Evolutionary conservation across 30 jellyfish, hydroid and myxozoan genomes (phyloP).

Genomic region (Hydra vulgaris): DNA sequence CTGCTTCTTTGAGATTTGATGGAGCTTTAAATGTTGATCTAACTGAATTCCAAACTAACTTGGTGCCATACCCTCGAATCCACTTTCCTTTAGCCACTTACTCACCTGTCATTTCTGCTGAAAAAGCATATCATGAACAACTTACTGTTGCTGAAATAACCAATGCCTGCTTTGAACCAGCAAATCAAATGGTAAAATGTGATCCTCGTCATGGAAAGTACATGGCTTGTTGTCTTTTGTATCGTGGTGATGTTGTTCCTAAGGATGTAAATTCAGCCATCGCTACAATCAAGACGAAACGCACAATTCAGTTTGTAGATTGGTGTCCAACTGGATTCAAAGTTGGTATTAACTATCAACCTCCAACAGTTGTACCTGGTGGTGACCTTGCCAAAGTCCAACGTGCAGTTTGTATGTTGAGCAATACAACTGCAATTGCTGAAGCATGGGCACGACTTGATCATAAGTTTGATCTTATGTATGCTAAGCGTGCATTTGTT

Average conservation of each 20-base stretch:
- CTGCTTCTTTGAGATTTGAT: slow-evolving; percentile 47
- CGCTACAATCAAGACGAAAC: slow-evolving; percentile 87
- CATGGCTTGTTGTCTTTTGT: slow-evolving; percentile 95
- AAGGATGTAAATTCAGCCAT: slow-evolving; percentile 92
- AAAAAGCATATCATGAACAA: slow-evolving; percentile 42
- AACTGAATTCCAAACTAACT: slow-evolving; percentile 47
- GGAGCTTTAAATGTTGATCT: slow-evolving; percentile 48
- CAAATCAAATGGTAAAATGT: slow-evolving; percentile 90
- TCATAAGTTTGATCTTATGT: slow-evolving; percentile 79
- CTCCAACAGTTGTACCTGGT: slow-evolving; percentile 97
- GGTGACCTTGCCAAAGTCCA: slow-evolving; percentile 89
- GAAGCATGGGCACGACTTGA: slow-evolving; percentile 97
- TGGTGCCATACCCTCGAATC: slow-evolving; percentile 48
- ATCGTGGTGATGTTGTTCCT: slow-evolving; percentile 94
- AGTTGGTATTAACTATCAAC: too few species aligned
- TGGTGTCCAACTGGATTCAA: slow-evolving; percentile 99
- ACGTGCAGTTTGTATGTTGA: slow-evolving; percentile 90
- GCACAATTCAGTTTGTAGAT: slow-evolving; percentile 92
- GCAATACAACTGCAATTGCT: slow-evolving; percentile 96
- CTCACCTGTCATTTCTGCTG: slow-evolving; percentile 50
- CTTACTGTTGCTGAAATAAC: slow-evolving; percentile 39
- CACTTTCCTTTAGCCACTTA: slow-evolving; percentile 50
- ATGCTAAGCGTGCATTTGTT: slow-evolving; percentile 93
- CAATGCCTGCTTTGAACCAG: slow-evolving; percentile 78
- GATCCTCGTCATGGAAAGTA: slow-evolving; percentile 93